Percentiles rank a stretch among this genome's conserved stretches.
Evolutionary conservation across 1,140 invertebrate species (phyloP).

Genomic region (Anastrepha obliqua): DNA sequence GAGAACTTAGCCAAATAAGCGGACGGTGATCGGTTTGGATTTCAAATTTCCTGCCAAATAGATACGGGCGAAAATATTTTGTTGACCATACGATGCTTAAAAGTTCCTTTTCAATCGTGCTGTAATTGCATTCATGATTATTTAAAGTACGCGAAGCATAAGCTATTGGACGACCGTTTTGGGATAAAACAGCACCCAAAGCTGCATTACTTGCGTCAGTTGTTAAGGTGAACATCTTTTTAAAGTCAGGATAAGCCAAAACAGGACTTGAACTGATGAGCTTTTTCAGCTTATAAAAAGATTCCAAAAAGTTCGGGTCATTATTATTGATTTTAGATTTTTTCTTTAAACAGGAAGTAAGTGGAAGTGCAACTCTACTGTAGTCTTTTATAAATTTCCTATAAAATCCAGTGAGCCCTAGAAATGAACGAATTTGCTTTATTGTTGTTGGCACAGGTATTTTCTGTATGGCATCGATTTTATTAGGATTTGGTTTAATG

Average conservation of each 20-base stretch:
- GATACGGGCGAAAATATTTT: constrained; percentile 70
- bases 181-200: constrained; percentile 66
- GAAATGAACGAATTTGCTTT: no score
- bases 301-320: constrained; percentile 56
- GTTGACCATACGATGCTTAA: constrained; percentile 71
- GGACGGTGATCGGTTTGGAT: neutral
- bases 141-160: constrained; percentile 69
- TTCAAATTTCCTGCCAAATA: constrained; percentile 3
- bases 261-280: neutral
- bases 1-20: constrained; percentile 30
- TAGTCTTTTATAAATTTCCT: no score
- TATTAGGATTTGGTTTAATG: no score
- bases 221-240: neutral
- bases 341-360: no score
- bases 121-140: constrained; percentile 69
- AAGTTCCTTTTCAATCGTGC: constrained; percentile 75
- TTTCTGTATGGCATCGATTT: no score
- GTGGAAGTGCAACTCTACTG: no score
- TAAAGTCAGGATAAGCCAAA: neutral
- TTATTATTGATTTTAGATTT: no score
- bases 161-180: constrained; percentile 64
- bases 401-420: no score
- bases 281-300: neutral
- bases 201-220: constrained; percentile 56
- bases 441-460: no score